Evolutionary conservation across 2,797 vertebrate species (phyloP).

Genomic region (Hyperoplus immaculatus): DNA sequence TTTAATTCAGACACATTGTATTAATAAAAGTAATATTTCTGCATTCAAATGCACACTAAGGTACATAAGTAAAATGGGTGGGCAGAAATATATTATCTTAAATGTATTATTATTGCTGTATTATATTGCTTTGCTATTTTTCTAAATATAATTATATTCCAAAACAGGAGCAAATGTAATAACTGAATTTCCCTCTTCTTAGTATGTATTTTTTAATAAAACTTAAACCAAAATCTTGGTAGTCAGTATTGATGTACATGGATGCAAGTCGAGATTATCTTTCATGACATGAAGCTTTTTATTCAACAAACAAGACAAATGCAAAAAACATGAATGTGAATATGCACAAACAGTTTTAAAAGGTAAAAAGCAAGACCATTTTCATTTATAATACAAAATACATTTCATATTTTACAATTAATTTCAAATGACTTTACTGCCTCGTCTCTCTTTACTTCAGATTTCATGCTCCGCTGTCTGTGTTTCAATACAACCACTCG

Average conservation of each 20-base stretch:
- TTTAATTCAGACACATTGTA: no score
- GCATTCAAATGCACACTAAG: no score
- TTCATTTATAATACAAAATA: constrained; percentile 44
- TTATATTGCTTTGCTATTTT: no score
- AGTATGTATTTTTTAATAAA: no score
- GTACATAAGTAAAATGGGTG: no score
- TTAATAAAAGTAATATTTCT: no score
- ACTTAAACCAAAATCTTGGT: no score
- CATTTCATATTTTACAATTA: constrained; percentile 36
- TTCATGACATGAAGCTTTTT: constrained; percentile 42
- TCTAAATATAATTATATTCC: no score
- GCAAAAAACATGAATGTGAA: constrained; percentile 48
- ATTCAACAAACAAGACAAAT: constrained; percentile 62
- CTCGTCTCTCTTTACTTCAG: constrained; percentile 64
- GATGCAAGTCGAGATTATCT: neutral
- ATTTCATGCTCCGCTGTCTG: constrained; percentile 76
- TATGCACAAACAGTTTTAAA: constrained; percentile 33
- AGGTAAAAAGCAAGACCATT: constrained; percentile 40
- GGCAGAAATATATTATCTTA: no score
- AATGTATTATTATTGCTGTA: no score
- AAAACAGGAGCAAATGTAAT: no score
- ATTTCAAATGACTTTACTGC: constrained; percentile 21
- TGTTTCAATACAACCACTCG: constrained; percentile 75
- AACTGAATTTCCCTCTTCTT: no score
- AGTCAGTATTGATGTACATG: neutral